These are phyloP conservation scores for Drosophila seguyi DNA, from an alignment of 1,140 invertebrate species.

Conservation along the genomic window DNA sequence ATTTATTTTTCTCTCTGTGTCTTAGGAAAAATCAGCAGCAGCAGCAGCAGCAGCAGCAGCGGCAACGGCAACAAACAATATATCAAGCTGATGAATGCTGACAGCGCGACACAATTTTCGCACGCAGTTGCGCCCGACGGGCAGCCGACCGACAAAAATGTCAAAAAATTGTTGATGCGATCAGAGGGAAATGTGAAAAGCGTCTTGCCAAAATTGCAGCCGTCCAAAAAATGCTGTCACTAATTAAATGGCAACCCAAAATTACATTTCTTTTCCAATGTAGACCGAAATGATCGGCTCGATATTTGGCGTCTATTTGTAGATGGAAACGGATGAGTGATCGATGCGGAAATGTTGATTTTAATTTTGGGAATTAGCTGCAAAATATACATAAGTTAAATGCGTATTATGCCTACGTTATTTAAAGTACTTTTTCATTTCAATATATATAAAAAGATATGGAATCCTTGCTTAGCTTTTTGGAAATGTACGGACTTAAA, in stretches of 20 bases:
- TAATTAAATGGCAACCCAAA: slow-evolving; percentile 50
- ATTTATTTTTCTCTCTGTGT: slow-evolving; percentile 3
- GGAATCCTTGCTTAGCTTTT: neutral
- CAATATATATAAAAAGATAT: neutral
- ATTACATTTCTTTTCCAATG: slow-evolving; percentile 6
- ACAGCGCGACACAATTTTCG: slow-evolving; percentile 65
- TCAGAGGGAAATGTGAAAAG: slow-evolving; percentile 38
- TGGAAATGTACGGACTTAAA: neutral
- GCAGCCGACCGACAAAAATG: slow-evolving; percentile 69
- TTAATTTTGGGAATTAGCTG: neutral
- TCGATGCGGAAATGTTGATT: slow-evolving; percentile 29
- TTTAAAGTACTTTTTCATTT: neutral
- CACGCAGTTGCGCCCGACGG: slow-evolving; percentile 63
- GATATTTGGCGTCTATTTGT: neutral
- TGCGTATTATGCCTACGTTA: neutral
- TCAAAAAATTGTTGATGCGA: slow-evolving; percentile 58
- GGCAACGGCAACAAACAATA: slow-evolving; percentile 54
- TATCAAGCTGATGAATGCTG: slow-evolving; percentile 57
- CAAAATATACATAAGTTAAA: neutral
- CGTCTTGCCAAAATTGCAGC: slow-evolving; percentile 54
- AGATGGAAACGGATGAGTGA: slow-evolving; percentile 22
- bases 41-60: slow-evolving; percentile 25
- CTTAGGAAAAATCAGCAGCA: slow-evolving; percentile 7
- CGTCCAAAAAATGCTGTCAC: slow-evolving; percentile 48
- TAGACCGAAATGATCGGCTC: slow-evolving; percentile 17